Percentiles rank a stretch among this genome's conserved stretches.
Conservation (phyloP, 2,888 invertebrate genomes). For the Xanthostigma xanthostigma region DNA sequence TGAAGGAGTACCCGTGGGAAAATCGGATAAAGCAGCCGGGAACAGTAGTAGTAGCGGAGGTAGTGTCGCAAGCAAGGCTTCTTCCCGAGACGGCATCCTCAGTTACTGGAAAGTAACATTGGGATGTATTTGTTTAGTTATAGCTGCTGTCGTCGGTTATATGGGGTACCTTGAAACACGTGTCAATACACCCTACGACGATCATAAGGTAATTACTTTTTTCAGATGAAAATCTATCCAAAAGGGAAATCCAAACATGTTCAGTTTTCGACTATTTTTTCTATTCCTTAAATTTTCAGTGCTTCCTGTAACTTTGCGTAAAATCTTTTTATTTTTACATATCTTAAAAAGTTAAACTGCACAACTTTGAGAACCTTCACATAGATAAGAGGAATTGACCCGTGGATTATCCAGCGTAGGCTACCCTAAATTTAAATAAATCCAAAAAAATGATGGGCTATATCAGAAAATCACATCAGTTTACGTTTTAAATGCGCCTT, state of each 20-base stretch:
- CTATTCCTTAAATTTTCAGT: too few species aligned
- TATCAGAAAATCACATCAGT: too few species aligned
- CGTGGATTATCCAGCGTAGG: too few species aligned
- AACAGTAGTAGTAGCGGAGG: constrained; percentile 31
- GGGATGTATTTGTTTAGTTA: constrained; percentile 43
- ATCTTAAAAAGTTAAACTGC: too few species aligned
- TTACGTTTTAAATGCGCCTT: too few species aligned
- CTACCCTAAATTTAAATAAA: too few species aligned
- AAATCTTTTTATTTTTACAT: too few species aligned
- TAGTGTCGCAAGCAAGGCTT: constrained; percentile 19
- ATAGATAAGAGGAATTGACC: too few species aligned
- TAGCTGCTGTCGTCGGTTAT: constrained; percentile 62
- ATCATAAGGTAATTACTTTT: constrained; percentile 44
- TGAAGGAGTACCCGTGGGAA: constrained; percentile 11
- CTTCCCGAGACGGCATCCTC: constrained; percentile 16
- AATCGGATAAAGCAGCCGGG: constrained; percentile 7
- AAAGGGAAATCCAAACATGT: too few species aligned
- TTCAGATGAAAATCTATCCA: neutral
- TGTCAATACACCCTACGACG: constrained; percentile 72
- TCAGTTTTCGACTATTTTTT: too few species aligned
- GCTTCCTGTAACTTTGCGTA: neutral
- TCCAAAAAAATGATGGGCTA: too few species aligned
- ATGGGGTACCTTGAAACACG: constrained; percentile 75
- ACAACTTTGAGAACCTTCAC: too few species aligned
- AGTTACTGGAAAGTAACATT: constrained; percentile 43